Conservation (phyloP, 2,113 vertebrate species). For the Perccottus glenii region DNA sequence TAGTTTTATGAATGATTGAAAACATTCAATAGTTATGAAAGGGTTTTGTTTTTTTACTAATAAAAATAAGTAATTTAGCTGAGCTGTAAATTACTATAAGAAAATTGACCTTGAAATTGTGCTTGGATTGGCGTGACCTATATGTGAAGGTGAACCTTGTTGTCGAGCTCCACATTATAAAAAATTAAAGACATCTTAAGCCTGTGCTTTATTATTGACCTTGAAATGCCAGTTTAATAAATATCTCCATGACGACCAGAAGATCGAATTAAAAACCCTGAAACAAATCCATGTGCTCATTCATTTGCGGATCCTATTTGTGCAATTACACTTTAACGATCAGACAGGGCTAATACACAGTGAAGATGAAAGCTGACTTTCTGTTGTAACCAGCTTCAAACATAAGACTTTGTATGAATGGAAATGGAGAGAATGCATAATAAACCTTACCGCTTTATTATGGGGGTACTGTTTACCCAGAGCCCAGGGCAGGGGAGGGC, state of each 20-base stretch:
- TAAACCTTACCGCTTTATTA: not conserved
- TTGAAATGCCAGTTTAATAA: constrained; percentile 6
- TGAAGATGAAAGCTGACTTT: constrained; percentile 1
- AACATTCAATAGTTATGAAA: no score
- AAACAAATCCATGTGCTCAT: constrained; percentile 11
- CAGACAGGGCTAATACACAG: not conserved
- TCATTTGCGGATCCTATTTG: constrained; percentile 9
- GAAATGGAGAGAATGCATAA: constrained; percentile 6
- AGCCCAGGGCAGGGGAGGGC: no score
- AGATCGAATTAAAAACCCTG: constrained; percentile 3
- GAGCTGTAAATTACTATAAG: no score
- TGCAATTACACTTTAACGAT: constrained; percentile 6
- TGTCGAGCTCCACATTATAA: not conserved
- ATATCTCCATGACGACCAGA: constrained; percentile 5
- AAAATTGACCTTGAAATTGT: no score
- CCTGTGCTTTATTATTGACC: not conserved
- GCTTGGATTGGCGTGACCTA: not conserved
- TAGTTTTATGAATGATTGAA: no score
- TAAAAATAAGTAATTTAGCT: no score
- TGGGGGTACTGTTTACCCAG: no score
- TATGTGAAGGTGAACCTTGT: not conserved
- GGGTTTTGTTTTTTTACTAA: no score
- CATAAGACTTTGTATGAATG: not conserved
- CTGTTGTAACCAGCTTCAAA: constrained; percentile 3
- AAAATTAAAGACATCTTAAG: not conserved